These are phyloP conservation scores for Halcyon chelicuti DNA, from an alignment of 2,797 vertebrate genomes.

Conservation along the genomic window DNA sequence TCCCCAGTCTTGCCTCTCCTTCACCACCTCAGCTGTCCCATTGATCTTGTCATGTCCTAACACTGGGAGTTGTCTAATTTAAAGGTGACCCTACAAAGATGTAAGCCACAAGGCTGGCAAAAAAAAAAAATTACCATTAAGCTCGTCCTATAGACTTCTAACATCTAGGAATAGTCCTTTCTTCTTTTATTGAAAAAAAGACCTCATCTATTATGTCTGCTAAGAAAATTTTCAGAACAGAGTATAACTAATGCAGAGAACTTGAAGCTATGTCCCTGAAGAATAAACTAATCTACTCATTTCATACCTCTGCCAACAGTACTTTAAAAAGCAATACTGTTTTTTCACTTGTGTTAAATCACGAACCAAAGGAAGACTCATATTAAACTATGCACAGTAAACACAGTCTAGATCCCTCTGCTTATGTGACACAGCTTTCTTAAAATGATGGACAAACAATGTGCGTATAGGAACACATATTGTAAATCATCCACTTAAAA, in stretches of 20 bases:
- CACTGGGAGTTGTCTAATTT: background rate
- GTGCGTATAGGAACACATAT: background rate
- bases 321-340: background rate
- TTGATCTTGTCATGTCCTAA: background rate
- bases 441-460: background rate
- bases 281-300: conserved; percentile 18
- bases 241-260: background rate
- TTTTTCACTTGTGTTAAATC: background rate
- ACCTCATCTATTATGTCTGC: background rate
- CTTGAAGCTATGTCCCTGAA: background rate
- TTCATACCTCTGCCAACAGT: background rate
- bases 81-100: background rate
- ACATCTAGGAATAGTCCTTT: background rate
- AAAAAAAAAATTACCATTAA: background rate
- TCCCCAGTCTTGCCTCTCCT: background rate
- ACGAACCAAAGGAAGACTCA: background rate
- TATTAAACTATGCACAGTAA: background rate
- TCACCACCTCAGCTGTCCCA: background rate
- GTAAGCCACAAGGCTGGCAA: background rate
- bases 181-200: background rate
- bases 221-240: conserved; percentile 11
- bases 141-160: background rate
- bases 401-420: background rate
- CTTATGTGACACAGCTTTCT: background rate
- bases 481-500: background rate